Conservation (phyloP, 1,140 invertebrate species). For the Cepaea nemoralis region DNA sequence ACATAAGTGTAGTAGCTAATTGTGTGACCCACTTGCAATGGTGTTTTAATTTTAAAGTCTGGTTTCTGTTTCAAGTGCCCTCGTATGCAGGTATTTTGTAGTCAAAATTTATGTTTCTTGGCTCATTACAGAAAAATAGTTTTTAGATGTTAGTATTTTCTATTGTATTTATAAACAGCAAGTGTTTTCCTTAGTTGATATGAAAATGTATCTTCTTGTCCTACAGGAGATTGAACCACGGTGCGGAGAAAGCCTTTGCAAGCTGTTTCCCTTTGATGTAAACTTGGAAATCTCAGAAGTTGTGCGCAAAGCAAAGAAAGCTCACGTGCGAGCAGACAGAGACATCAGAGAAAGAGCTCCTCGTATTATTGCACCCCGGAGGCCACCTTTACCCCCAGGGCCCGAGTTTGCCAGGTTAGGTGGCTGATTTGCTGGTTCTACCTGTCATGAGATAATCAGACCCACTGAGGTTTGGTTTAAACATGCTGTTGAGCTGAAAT, state of each 20-base stretch:
- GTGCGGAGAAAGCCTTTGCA: constrained; percentile 93
- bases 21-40: no score
- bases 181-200: no score
- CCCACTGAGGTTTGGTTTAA: neutral
- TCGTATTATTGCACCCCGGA: constrained; percentile 10
- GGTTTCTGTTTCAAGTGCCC: no score
- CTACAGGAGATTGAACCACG: constrained; percentile 92
- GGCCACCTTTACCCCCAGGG: constrained; percentile 1
- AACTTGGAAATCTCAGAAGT: constrained; percentile 92
- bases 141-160: no score
- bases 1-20: no score
- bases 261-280: constrained; percentile 93
- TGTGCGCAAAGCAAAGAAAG: constrained; percentile 80
- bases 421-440: constrained; percentile 37
- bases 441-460: constrained; percentile 22
- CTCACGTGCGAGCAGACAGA: constrained; percentile 44
- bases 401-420: constrained; percentile 40
- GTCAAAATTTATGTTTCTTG: no score
- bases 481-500: neutral
- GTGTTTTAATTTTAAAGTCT: no score
- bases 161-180: no score
- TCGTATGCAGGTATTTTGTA: no score
- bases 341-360: constrained; percentile 45
- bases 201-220: no score
- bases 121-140: no score